These are phyloP conservation scores for Umimayanthus chanpuru DNA, from an alignment of 92 coral and sea anemone species.

Conservation along the genomic window DNA sequence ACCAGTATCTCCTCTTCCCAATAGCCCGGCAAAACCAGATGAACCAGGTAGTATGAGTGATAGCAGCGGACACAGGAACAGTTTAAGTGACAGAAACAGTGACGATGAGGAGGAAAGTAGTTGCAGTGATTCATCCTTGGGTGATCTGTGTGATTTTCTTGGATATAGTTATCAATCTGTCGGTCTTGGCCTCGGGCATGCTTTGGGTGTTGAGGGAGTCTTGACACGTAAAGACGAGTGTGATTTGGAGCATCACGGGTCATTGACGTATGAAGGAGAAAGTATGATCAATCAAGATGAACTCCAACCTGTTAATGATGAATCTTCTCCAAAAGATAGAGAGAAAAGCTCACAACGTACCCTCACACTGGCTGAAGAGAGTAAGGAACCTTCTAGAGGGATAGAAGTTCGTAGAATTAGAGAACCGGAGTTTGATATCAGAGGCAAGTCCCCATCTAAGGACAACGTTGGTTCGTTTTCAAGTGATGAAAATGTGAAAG, in stretches of 20 bases:
- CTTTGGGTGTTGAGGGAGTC: neutral
- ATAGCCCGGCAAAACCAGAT: constrained; percentile 19
- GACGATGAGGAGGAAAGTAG: neutral
- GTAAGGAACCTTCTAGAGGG: neutral
- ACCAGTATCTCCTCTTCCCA: constrained; percentile 38
- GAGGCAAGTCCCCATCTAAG: neutral
- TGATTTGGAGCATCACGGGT: neutral
- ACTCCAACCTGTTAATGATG: neutral
- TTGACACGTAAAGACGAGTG: neutral
- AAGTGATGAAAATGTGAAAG: neutral
- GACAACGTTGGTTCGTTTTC: neutral
- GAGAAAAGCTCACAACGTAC: neutral
- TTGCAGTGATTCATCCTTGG: constrained; percentile 26
- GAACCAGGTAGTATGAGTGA: neutral
- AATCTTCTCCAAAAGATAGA: neutral
- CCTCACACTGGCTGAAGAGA: neutral
- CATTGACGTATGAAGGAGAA: neutral
- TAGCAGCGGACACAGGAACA: neutral
- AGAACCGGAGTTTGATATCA: neutral
- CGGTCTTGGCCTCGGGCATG: neutral
- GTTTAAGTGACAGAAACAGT: constrained; percentile 17
- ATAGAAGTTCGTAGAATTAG: neutral
- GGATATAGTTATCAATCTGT: neutral
- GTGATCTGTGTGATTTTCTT: constrained; percentile 33
- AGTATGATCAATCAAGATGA: neutral